phyloP scores from a whole-genome alignment of 2,113 vertebrate species.

The Dasyurus viverrinus region DNA sequence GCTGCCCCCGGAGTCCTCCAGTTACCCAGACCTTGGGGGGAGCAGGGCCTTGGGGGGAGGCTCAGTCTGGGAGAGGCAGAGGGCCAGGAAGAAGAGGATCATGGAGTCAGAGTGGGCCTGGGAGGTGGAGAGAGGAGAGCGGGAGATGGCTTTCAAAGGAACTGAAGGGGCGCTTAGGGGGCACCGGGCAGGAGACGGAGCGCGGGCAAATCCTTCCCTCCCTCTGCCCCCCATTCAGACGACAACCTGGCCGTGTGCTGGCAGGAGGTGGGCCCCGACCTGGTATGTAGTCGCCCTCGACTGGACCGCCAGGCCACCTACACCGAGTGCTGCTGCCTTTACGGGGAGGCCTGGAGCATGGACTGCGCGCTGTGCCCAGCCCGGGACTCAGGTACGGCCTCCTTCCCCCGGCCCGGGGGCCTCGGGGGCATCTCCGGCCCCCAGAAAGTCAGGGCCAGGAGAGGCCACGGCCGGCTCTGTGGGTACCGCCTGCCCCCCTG shows the following conservation, averaged over 20 bases:
- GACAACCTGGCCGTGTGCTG: constrained; percentile 91
- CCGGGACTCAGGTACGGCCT: constrained; percentile 84
- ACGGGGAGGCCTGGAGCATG: constrained; percentile 92
- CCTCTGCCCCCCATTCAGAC: constrained; percentile 77
- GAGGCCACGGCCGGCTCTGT: not conserved
- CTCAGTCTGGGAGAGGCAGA: not conserved
- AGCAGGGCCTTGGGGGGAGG: not conserved
- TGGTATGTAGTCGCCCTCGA: constrained; percentile 90
- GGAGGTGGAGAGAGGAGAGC: not conserved
- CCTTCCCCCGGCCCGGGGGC: not conserved
- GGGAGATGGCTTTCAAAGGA: not conserved
- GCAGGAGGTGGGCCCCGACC: constrained; percentile 88
- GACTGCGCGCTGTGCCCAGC: constrained; percentile 91
- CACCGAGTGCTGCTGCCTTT: constrained; percentile 92
- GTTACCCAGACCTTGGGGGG: not conserved
- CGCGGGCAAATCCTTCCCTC: not conserved
- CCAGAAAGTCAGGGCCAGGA: not conserved
- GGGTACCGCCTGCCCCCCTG: not conserved
- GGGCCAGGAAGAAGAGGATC: not conserved
- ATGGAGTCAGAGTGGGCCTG: not conserved
- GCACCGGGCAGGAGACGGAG: not conserved
- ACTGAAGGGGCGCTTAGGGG: not conserved
- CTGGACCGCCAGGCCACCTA: constrained; percentile 88
- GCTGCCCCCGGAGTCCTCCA: not conserved
- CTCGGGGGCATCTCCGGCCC: not conserved